Conservation (phyloP, 2,888 invertebrate genomes). For the Melitaea athalia region DNA sequence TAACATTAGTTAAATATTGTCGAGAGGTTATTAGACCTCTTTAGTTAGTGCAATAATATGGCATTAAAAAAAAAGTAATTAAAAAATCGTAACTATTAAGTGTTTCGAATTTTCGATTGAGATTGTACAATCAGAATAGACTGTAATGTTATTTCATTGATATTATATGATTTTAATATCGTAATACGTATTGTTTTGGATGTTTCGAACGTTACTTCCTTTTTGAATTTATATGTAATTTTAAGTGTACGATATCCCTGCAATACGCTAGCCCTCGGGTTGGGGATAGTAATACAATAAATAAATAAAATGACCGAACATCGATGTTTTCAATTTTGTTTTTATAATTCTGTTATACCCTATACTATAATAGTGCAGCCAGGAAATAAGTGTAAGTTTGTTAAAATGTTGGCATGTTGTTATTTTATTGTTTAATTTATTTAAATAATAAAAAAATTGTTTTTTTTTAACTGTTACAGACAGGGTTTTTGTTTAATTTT, state of each 20-base stretch:
- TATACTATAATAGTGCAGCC: conserved; percentile 52
- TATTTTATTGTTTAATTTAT: conserved; percentile 18
- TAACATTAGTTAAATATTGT: conserved; percentile 2
- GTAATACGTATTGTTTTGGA: conserved; percentile 58
- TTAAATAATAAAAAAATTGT: conserved; percentile 30
- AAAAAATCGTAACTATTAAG: conserved; percentile 49
- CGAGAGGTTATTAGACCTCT: conserved; percentile 41
- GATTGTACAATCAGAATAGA: conserved; percentile 79
- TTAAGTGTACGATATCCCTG: conserved; percentile 70
- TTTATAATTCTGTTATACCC: conserved; percentile 30
- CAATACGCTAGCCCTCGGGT: conserved; percentile 65
- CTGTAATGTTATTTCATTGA: conserved; percentile 68
- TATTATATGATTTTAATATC: conserved; percentile 50
- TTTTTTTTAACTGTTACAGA: conserved; percentile 33
- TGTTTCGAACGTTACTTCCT: conserved; percentile 73
- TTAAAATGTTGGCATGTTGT: conserved; percentile 37
- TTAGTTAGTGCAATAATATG: conserved; percentile 71
- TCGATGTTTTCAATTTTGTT: conserved; percentile 41
- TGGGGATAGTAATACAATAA: conserved; percentile 76
- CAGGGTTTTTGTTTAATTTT: conserved; percentile 33
- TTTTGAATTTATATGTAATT: conserved; percentile 76
- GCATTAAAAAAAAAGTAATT: conserved; percentile 44
- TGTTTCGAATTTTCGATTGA: conserved; percentile 74
- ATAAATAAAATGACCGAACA: conserved; percentile 58
- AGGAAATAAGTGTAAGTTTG: conserved; percentile 64